Evolutionary conservation across 30 jellyfish, hydroid and myxozoan genomes (phyloP), one percentile per base, ranked within the genome.

Genomic region (Chrysaora quinquecirrha): DNA sequence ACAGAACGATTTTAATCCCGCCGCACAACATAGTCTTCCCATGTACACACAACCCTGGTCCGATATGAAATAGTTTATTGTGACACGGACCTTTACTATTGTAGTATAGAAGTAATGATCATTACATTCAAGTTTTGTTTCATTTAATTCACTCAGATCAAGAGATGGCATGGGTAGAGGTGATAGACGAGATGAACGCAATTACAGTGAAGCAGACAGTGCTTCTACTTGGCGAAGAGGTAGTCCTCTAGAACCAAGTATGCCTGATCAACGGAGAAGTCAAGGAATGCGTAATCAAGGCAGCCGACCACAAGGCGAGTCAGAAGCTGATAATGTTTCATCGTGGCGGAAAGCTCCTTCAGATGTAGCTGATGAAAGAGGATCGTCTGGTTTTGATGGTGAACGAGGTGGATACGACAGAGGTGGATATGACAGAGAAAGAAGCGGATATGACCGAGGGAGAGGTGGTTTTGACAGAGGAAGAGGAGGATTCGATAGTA

Each of bases 151-250:
- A n/a, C n/a, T n/a, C n/a, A 38, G 29, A 19, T 52, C 12, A 9
- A 52, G 68, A 52, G 68, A 66, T 29, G 78, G 78, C 23, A 38
- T 34, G 27, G 34, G 83, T 7, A 43, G 83, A 38, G 90, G 90
- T 34, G 90, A 79, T 10, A 56, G 87, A 60, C 9, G 47, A 22
- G 90, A 80, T 20, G 60, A 76, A 7, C 73, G 75, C 12, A 79
- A 64, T 47, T 30, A 56, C 29, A 63, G 83, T 22, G 90, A 80
- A 33, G 90, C 90, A 47, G 90, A 80, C 76, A 52, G 48, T 50
- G 90, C 76, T 1, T 80, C 90, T 27, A 61, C 90, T 2, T 80
- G 90, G 90, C 81, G 90, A 32, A 65, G 90, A 54, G 50, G 68
- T 29, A 76, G 71, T 3, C 74, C 90, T 11, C 21, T 66, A 6